Evolutionary conservation across 2,797 vertebrate species (phyloP), one percentile per base, ranked within the genome.

Genomic region (Halcyon badia): DNA sequence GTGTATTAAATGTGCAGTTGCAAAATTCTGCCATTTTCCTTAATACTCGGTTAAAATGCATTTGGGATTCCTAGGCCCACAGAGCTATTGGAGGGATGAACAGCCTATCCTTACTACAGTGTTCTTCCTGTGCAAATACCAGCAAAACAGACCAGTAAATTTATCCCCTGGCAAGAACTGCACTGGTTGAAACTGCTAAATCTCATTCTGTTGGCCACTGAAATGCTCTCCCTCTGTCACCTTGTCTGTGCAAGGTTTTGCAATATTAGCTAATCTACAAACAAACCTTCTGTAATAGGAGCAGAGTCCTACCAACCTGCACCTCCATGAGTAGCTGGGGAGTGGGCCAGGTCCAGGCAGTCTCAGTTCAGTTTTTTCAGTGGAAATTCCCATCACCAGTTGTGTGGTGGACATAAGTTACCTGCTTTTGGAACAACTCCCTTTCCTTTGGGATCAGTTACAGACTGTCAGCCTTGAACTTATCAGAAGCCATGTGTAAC

Each of bases 271-370:
- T 93, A 49, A 96, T 71, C 79, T 64, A 57, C 76, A 91, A 95
- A 95, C 60, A 91, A 66, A 81, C 48, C 60, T 69, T 79, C 95
- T 42, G 76, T 75, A 94, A 88, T 0, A 65, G 85, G 93, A 94
- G 82, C 94, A 96, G 95, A 96, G 94, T 96, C 95, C 94, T 93
- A 44, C 31, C 22, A 8, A 64, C 62, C 78, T 46, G 54, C 64
- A 58, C 41, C 68, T 83, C 57, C 0, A 2, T 1, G 1, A 42
- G 28, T 19, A 52, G 35, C 61, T 22, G 21, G 83, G 60, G 80
- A 60, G 30, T 0, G 0, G 78, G 75, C 83, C 93, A 95, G 84
- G 70, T 70, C 75, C 0, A 0, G 11, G 44, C 44, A 64, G 28
- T 8, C 52, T 22, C 16, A 1, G 42, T 73, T 77, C 46, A 42